Percentiles rank a stretch among this genome's conserved stretches.
These are phyloP conservation scores for Pitta sordida DNA, from an alignment of 2,113 vertebrate genomes.

Conservation along the genomic window DNA sequence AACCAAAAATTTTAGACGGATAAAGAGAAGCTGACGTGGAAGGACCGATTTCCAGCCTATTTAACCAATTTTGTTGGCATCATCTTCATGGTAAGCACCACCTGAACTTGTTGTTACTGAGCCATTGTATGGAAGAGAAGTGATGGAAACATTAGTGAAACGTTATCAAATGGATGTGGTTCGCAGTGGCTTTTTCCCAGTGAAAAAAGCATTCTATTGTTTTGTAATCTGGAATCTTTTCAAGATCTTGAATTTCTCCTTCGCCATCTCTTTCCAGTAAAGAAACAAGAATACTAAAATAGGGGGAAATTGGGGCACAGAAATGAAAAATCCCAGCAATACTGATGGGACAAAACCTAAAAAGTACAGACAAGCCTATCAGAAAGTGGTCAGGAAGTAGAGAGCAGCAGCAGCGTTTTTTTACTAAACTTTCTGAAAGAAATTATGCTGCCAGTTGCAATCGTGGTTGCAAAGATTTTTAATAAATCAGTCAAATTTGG, in stretches of 20 bases:
- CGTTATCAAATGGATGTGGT: neutral
- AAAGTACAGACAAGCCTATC: neutral
- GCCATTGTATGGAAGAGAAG: neutral
- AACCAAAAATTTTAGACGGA: constrained; percentile 72
- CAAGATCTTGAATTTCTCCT: neutral
- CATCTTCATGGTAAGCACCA: constrained; percentile 86
- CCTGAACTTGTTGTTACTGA: neutral
- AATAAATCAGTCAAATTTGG: neutral
- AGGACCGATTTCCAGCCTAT: constrained; percentile 90
- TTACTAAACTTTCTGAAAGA: neutral
- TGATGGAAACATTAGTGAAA: neutral
- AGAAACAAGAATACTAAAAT: neutral
- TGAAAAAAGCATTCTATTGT: neutral
- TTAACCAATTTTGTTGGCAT: constrained; percentile 83
- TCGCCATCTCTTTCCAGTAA: neutral
- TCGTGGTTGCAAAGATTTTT: neutral
- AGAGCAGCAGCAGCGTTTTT: neutral
- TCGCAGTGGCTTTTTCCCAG: neutral
- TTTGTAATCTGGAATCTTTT: neutral
- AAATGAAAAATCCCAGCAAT: neutral
- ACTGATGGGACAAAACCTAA: neutral
- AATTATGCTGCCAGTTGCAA: neutral
- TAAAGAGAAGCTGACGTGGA: constrained; percentile 94
- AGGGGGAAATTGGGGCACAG: neutral
- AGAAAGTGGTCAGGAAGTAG: neutral